A percentile compares a stretch with the other conserved stretches of the same genome.
Conservation (phyloP, 2,888 invertebrate species). For the Hydrotaea diabolus region DNA sequence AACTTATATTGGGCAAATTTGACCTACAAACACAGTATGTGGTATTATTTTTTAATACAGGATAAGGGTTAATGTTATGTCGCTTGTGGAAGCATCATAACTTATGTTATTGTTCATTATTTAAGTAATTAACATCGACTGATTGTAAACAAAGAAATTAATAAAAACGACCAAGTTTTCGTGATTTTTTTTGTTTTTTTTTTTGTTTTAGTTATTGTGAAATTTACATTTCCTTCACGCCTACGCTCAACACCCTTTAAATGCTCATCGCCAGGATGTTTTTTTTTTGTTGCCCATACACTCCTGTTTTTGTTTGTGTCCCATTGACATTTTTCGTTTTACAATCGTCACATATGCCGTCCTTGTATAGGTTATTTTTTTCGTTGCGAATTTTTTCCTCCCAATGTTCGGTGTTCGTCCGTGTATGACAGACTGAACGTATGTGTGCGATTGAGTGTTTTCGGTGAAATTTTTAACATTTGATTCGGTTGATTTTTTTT, state of each 20-base stretch:
- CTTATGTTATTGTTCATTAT: no score
- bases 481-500: neutral
- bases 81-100: no score
- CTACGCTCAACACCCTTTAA: neutral
- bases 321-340: constrained; percentile 57
- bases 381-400: constrained; percentile 12
- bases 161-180: no score
- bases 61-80: no score
- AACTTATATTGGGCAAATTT: no score
- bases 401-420: neutral
- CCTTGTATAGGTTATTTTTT: neutral
- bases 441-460: neutral
- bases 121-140: no score
- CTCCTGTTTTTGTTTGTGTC: constrained; percentile 40
- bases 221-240: no score
- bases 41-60: no score
- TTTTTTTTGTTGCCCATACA: neutral
- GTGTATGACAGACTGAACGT: neutral
- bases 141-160: no score
- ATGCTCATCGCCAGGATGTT: neutral
- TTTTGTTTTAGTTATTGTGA: no score
- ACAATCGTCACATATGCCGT: constrained; percentile 61
- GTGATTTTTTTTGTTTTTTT: no score
- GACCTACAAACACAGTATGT: no score
- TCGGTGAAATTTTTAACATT: constrained; percentile 12